Base-by-base conservation (phyloP, 2,797 vertebrate genomes). In the Perodicticus potto region DNA sequence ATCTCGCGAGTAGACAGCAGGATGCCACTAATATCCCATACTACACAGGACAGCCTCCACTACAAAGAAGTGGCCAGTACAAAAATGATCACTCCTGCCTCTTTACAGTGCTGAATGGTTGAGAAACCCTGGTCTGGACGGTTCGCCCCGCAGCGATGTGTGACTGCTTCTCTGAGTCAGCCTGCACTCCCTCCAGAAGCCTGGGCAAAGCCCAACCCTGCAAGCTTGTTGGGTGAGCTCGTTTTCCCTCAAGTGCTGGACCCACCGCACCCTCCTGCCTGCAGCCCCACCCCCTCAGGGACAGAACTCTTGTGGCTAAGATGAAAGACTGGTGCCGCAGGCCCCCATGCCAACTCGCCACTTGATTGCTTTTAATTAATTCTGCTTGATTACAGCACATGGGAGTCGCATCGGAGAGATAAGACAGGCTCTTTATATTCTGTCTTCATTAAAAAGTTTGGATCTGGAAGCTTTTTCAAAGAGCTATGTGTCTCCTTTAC, bases 351-450 rank as follows among this genome's bases (percentile, higher is more conserved):
- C 97, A 98, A 97, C 97, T 97, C 86, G 17, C 97, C 95, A 97
- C 96, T 98, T 97, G 97, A 97, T 98, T 97, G 97, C 97, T 97
- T 97, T 97, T 97, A 98, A 98, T 98, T 97, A 98, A 98, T 97
- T 97, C 97, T 97, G 97, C 97, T 98, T 98, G 97, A 98, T 97
- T 98, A 97, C 96, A 97, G 97, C 97, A 97, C 96, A 97, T 95
- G 97, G 97, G 97, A 98, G 95, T 95, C 74, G 0, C 95, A 97
- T 98, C 80, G 25, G 88, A 96, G 91, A 97, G 97, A 97, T 97
- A 97, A 97, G 97, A 97, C 90, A 83, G 72, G 94, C 96, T 97
- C 95, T 98, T 98, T 97, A 96, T 98, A 98, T 97, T 97, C 97
- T 80, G 92, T 97, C 97, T 98, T 98, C 97, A 97, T 98, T 97